Conservation (phyloP, 2,113 vertebrate species). For the Oophaga pumilio region DNA sequence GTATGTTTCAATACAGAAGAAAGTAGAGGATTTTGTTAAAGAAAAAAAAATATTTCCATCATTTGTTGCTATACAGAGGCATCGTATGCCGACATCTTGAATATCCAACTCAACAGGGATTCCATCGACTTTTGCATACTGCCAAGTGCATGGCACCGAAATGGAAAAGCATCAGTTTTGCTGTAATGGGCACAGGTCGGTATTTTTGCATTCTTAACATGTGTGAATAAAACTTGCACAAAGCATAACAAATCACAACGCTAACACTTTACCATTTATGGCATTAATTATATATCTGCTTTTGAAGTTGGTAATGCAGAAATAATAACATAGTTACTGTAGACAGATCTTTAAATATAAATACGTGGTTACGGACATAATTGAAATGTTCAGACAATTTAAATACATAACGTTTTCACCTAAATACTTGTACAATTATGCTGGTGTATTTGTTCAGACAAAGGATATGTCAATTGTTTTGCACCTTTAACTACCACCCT, state of each 20-base stretch:
- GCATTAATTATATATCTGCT: constrained; percentile 49
- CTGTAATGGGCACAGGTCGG: not conserved
- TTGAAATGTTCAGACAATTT: constrained; percentile 31
- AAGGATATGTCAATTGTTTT: constrained; percentile 43
- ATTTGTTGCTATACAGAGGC: not conserved
- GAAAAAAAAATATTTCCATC: not conserved
- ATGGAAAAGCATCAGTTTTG: not conserved
- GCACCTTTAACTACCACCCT: constrained; percentile 24
- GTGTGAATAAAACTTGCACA: constrained; percentile 12
- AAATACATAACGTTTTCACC: constrained; percentile 44
- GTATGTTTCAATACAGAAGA: too few species aligned
- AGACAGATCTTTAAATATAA: constrained; percentile 45
- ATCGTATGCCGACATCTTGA: not conserved
- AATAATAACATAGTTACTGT: constrained; percentile 47
- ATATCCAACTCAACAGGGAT: not conserved
- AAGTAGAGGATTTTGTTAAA: too few species aligned
- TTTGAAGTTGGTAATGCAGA: constrained; percentile 34
- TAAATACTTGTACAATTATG: constrained; percentile 25
- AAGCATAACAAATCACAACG: not conserved
- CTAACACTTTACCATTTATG: constrained; percentile 11
- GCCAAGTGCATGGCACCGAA: not conserved
- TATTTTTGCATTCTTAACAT: not conserved
- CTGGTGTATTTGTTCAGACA: constrained; percentile 31
- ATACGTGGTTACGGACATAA: constrained; percentile 37
- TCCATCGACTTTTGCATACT: not conserved